Evolutionary conservation across 2,113 vertebrate genomes (phyloP).

Genomic region (Tenebrosternarchus preto): DNA sequence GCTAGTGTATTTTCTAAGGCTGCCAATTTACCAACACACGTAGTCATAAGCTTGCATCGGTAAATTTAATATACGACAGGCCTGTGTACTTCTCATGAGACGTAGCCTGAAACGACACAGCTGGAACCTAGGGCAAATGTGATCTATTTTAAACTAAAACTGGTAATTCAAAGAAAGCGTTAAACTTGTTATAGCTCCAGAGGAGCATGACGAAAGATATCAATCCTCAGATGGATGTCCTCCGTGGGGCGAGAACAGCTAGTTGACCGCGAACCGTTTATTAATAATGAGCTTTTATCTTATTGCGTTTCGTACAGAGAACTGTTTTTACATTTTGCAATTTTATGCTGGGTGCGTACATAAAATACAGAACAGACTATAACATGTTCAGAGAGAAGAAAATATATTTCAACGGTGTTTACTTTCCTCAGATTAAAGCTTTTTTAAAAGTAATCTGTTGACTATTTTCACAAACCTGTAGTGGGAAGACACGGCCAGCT

Average conservation of each 20-base stretch:
- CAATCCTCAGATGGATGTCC: constrained; percentile 30
- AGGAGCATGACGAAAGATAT: neutral
- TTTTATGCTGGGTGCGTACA: neutral
- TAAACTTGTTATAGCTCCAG: constrained; percentile 36
- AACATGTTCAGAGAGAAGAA: neutral
- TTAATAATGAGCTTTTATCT: constrained; percentile 34
- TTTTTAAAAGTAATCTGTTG: neutral
- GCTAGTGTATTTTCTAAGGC: constrained; percentile 27
- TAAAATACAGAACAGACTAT: neutral
- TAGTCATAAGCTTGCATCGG: constrained; percentile 34
- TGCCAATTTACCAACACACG: constrained; percentile 29
- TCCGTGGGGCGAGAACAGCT: constrained; percentile 28
- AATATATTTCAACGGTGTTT: neutral
- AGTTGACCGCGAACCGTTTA: constrained; percentile 15
- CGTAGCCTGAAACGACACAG: constrained; percentile 24
- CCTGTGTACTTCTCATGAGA: constrained; percentile 16
- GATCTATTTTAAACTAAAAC: constrained; percentile 33
- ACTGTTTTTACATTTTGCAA: constrained; percentile 22
- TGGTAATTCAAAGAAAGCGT: constrained; percentile 35
- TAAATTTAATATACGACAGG: constrained; percentile 40
- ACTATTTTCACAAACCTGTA: neutral
- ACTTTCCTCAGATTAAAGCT: neutral
- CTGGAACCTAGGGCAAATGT: neutral
- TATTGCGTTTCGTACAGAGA: neutral
- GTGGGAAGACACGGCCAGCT: neutral